Evolutionary conservation across 1,140 invertebrate genomes (phyloP).

Genomic region (Diorhabda elongata): DNA sequence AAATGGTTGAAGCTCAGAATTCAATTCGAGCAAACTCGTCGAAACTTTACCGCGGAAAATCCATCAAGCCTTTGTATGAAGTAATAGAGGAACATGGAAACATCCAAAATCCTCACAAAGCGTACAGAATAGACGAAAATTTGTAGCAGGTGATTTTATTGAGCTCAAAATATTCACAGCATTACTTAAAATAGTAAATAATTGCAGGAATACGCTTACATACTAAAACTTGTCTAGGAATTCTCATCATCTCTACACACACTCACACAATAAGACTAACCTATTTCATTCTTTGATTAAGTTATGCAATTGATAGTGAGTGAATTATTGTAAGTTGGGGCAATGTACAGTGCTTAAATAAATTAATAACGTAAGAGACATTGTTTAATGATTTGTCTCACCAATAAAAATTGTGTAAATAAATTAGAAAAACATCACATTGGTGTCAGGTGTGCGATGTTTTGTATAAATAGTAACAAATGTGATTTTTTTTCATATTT

Average conservation of each 20-base stretch:
- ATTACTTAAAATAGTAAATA: constrained; percentile 25
- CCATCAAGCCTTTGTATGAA: constrained; percentile 24
- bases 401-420: no score
- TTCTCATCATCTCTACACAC: not conserved
- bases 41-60: constrained; percentile 37
- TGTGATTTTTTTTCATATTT: no score
- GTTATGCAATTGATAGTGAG: no score
- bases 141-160: constrained; percentile 38
- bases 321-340: no score
- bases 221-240: no score
- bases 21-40: not conserved
- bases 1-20: not conserved
- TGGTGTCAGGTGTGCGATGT: no score
- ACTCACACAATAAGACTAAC: not conserved
- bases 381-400: no score
- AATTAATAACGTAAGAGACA: no score
- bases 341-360: no score
- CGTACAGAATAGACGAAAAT: constrained; percentile 35
- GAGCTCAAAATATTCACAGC: constrained; percentile 41
- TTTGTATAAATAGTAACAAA: no score
- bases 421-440: no score
- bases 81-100: constrained; percentile 30
- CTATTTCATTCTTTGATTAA: not conserved
- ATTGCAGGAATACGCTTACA: not conserved
- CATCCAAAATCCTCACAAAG: constrained; percentile 33